Base-by-base conservation (phyloP, 1,140 invertebrate genomes). In the Diploscapter pachys region DNA sequence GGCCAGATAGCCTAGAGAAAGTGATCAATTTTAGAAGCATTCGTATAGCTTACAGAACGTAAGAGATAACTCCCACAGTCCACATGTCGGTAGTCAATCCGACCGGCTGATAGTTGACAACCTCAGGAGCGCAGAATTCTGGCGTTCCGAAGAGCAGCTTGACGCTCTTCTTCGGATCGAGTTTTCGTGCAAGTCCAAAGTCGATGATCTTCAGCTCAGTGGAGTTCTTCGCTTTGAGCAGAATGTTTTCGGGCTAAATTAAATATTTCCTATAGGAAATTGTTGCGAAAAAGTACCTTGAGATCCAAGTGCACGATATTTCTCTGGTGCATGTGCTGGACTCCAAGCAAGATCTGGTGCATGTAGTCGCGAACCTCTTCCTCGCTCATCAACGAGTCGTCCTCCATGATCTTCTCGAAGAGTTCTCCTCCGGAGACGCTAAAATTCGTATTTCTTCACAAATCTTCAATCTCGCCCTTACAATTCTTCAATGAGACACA, bases 181-280 rank as follows among this genome's bases (percentile, higher is more conserved):
- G 96, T 85, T 93, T 91, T 74, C 95, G 88, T 0, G 96, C 95
- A 69, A 99, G 87, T 13, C 96, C 96, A 87, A 97, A 98, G 87
- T 96, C 94, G 65, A 98, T 98, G 78, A 98, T 94, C 88, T 99
- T 98, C 80, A 99, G 94, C 79, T 95, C 90, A 86, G 98, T 98
- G 5, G 95, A 95, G 54, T 92, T 91, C 86, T 93, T 92, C 69
- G 94, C 94, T 49, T 97, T 88, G 83, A 96, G 98, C 2, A 98
- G 87, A 81, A 98, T 96, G 86, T 98, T 99, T 87, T 99, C 96
- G 9, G 96, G 96, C 92, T 94, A 88, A 70, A 73, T 8, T 69
- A 74, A 55, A 5, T 70, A 63, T 49, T 68, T 67, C 31, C 72
- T 49, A 49, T 31, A 31, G 31, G 31, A 73, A 3, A 73, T 64